Base-by-base conservation (phyloP, 2,888 invertebrate genomes). In the Cephus pulcher region DNA sequence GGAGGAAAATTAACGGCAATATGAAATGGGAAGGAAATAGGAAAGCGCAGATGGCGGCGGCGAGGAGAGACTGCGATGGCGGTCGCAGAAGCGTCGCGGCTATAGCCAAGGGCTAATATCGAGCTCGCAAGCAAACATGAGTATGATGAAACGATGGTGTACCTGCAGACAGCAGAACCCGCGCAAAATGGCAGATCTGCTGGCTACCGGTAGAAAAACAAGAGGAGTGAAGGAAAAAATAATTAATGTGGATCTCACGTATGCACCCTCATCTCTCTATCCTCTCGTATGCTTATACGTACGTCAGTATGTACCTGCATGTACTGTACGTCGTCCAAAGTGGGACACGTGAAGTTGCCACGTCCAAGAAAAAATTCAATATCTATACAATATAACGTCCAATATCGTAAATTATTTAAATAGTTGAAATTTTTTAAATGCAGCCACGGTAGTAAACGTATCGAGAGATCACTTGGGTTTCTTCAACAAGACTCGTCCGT, bases 201-300 rank as follows among this genome's bases (percentile, higher is more conserved):
- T 76, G 80, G 80, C 80, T 76, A 79, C 81, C 77, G 80, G 37
- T 77, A 76, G 75, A 76, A 80, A 81, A 85, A 86, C 83, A 84
- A 84, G 83, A 86, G 85, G 86, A 85, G 86, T 82, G 85, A 86
- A 87, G 86, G 85, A 88, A 88, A 89, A 89, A 89, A 89, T 89
- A 89, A 89, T 89, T 89, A 89, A 89, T 89, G 89, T 86, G 85
- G 86, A 85, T 86, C 87, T 89, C 89, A 89, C 87, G 84, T 87
- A 86, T 86, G 85, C 87, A 81, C 79, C 76, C 76, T 11, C 78
- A 76, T 79, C 70, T 70, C 70, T 33, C n/a, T 70, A 4, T 32
- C n/a, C 70, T 33, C 70, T 70, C 30, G 12, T 33, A 12, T 79
- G 77, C 76, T 69, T 71, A 78, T 76, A 76, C 78, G 76, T 77